Conservation (phyloP, 2,797 vertebrate genomes). For the Pseudochirops cupreus region DNA sequence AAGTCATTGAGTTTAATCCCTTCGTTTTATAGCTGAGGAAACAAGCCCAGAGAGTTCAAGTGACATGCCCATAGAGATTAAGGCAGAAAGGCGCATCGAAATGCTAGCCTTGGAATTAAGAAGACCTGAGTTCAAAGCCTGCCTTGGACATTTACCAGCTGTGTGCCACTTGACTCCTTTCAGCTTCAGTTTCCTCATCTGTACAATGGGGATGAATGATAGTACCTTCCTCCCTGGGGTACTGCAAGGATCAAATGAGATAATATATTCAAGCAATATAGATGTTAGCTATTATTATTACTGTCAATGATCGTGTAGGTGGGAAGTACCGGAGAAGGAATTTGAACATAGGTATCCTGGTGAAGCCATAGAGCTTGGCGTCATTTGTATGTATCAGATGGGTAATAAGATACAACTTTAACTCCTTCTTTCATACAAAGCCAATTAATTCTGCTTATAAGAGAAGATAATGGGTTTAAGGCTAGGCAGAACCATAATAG, state of each 20-base stretch:
- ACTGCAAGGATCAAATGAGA: background rate
- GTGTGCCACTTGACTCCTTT: too few species aligned
- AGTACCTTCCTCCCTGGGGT: background rate
- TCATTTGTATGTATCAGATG: background rate
- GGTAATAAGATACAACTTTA: background rate
- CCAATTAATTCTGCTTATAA: background rate
- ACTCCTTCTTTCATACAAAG: background rate
- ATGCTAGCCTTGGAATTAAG: too few species aligned
- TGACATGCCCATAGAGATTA: background rate
- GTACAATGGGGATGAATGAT: background rate
- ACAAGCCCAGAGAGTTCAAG: background rate
- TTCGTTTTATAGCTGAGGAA: background rate
- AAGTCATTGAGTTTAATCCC: background rate
- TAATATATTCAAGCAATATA: background rate
- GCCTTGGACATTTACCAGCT: background rate
- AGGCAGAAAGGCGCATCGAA: too few species aligned
- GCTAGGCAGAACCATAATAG: background rate
- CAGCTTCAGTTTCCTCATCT: background rate
- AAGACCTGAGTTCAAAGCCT: background rate
- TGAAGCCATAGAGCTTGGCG: background rate
- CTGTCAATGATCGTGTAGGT: too few species aligned
- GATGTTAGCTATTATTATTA: background rate
- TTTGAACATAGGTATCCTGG: background rate
- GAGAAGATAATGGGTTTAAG: background rate
- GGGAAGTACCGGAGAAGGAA: too few species aligned